Conservation (phyloP, 2,113 vertebrate species). For the Ictidomys tridecemlineatus region DNA sequence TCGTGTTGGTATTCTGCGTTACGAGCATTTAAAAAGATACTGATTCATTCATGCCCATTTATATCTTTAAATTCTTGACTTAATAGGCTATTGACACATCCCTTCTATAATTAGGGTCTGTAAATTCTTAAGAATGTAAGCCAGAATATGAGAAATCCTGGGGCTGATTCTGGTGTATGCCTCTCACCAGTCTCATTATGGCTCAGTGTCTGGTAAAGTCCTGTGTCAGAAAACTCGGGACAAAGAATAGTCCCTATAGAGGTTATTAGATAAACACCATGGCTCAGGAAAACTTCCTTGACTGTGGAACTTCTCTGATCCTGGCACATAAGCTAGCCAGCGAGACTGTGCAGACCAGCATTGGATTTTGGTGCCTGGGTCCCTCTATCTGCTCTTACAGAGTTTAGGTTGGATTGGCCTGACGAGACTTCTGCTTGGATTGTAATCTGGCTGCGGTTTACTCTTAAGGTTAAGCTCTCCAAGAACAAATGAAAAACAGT, state of each 20-base stretch:
- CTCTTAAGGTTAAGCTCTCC: neutral
- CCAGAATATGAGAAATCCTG: neutral
- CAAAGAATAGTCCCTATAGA: neutral
- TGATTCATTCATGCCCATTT: neutral
- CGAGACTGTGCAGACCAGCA: neutral
- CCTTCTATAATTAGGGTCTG: neutral
- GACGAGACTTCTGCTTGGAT: neutral
- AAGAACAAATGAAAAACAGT: constrained; percentile 18
- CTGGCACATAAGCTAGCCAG: neutral
- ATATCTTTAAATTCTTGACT: neutral
- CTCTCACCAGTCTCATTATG: neutral
- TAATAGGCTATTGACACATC: neutral
- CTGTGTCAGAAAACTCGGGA: neutral
- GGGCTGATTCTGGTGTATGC: neutral
- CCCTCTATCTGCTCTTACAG: neutral
- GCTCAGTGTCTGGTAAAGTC: neutral
- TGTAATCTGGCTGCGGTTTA: neutral
- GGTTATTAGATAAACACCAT: neutral
- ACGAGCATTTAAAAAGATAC: neutral
- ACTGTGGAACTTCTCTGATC: neutral
- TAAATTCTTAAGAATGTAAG: neutral
- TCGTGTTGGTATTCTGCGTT: neutral
- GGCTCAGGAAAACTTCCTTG: neutral
- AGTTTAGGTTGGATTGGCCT: neutral
- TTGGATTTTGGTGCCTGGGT: neutral